Conservation (phyloP, 2,888 invertebrate species). For the Matsumyia berberina region DNA sequence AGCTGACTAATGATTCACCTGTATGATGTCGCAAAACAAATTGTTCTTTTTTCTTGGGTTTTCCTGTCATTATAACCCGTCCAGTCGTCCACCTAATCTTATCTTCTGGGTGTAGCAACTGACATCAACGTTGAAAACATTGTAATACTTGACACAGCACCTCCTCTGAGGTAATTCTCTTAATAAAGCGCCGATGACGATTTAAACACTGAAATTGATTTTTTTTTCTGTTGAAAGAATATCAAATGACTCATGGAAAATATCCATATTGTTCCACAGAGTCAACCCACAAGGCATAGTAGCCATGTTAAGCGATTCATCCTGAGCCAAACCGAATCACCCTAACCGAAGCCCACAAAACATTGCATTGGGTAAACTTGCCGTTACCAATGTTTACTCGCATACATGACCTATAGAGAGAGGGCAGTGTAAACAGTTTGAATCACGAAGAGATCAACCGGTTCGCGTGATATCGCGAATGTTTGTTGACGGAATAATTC, state of each 20-base stretch:
- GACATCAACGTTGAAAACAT: neutral
- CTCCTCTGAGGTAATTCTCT: neutral
- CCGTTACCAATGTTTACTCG: neutral
- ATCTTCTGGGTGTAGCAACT: too few species aligned
- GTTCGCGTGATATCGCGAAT: conserved; percentile 44
- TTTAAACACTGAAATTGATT: neutral
- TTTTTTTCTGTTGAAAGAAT: neutral
- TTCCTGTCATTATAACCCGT: too few species aligned
- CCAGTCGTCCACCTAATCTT: too few species aligned
- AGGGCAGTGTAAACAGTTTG: conserved; percentile 17
- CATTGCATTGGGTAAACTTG: neutral
- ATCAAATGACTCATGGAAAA: conserved; percentile 13
- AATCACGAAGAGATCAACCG: conserved; percentile 28
- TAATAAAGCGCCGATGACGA: neutral
- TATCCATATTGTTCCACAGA: neutral
- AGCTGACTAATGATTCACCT: too few species aligned
- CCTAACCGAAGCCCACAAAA: neutral
- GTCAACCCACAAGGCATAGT: neutral
- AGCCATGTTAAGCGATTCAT: neutral
- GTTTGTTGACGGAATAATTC: conserved; percentile 38
- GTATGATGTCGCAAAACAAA: too few species aligned
- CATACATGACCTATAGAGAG: conserved; percentile 14
- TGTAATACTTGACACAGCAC: neutral
- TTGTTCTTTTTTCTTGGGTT: too few species aligned
- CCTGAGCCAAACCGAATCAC: conserved; percentile 8